phyloP scores from a whole-genome alignment of 2,113 vertebrate genomes.

The Thymallus thymallus region DNA sequence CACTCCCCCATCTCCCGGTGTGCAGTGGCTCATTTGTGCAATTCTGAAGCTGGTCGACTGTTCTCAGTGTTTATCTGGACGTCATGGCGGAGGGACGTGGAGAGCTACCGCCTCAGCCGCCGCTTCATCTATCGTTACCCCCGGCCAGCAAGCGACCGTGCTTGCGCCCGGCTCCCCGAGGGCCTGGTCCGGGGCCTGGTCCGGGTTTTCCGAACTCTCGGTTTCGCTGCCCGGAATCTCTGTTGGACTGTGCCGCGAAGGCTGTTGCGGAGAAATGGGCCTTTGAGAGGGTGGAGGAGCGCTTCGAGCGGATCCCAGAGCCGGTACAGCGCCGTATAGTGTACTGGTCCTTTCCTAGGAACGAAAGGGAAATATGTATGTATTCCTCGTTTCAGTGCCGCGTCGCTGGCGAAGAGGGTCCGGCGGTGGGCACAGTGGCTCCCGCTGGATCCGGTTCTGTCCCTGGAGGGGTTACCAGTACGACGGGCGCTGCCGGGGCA shows the following conservation, averaged over 20 bases:
- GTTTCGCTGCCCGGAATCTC: conserved; percentile 84
- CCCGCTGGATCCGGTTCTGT: conserved; percentile 62
- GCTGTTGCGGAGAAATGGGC: conserved; percentile 95
- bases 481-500: conserved; percentile 49
- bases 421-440: conserved; percentile 59
- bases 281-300: conserved; percentile 94
- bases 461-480: conserved; percentile 64
- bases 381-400: conserved; percentile 95
- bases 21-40: conserved; percentile 45
- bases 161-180: conserved; percentile 78
- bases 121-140: conserved; percentile 77
- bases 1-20: conserved; percentile 15
- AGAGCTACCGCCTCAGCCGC: conserved; percentile 77
- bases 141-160: conserved; percentile 87
- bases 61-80: conserved; percentile 82
- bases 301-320: conserved; percentile 95
- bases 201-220: conserved; percentile 71
- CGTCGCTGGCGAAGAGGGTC: conserved; percentile 74
- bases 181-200: conserved; percentile 75
- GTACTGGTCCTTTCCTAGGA: conserved; percentile 94
- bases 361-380: conserved; percentile 96
- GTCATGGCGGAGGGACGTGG: conserved; percentile 96
- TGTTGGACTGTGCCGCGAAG: conserved; percentile 93
- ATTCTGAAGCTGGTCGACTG: conserved; percentile 50
- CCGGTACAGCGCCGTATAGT: conserved; percentile 95